These are phyloP conservation scores for Antrozous pallidus DNA, from an alignment of 2,797 vertebrate species.

Conservation along the genomic window DNA sequence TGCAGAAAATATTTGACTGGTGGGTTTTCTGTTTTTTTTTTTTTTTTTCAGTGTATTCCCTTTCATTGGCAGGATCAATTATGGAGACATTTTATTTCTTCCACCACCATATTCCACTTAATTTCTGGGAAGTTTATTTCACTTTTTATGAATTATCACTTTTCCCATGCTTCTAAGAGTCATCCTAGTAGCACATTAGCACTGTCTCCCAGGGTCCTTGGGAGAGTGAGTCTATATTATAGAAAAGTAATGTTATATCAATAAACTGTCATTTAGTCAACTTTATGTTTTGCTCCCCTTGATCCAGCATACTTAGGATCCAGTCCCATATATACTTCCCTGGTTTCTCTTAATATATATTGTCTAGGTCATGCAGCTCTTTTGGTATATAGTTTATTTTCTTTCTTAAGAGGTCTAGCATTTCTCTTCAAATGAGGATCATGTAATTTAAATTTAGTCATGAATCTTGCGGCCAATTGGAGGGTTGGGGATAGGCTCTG, in stretches of 20 bases:
- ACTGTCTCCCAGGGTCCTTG: background rate
- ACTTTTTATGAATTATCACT: background rate
- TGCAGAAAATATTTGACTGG: background rate
- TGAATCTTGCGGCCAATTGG: background rate
- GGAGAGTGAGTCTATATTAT: background rate
- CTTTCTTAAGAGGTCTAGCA: background rate
- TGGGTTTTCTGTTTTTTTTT: slow-evolving; percentile 4
- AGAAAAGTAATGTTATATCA: background rate
- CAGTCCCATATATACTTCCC: background rate
- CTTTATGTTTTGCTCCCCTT: background rate
- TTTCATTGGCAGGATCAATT: background rate
- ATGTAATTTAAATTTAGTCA: background rate
- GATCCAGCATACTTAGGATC: background rate
- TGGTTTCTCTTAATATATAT: background rate
- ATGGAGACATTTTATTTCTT: background rate
- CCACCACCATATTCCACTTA: background rate
- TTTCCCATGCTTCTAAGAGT: slow-evolving; percentile 1
- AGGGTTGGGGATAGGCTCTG: background rate
- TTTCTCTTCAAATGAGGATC: background rate
- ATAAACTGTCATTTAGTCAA: background rate
- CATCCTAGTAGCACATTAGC: background rate
- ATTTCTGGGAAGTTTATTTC: slow-evolving; percentile 30
- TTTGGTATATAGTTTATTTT: background rate
- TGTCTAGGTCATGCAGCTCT: background rate
- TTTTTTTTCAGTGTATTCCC: background rate